These are phyloP conservation scores for Patella ulyssiponensis DNA, from an alignment of 2,888 invertebrate genomes.

Conservation along the genomic window DNA sequence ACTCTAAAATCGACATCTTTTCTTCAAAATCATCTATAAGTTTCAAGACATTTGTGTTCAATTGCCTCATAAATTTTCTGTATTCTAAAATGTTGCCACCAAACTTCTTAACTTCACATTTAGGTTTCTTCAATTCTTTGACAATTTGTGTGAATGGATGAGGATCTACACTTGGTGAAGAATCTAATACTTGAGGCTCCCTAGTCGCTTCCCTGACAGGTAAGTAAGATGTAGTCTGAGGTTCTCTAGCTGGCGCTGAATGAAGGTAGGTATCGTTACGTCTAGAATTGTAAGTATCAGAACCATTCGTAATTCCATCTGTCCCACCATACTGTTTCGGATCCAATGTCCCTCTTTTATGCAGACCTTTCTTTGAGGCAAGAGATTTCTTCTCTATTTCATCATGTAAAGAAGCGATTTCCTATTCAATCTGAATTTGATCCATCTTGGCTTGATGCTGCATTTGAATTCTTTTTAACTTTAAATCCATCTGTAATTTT, in stretches of 20 bases:
- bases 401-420: not conserved
- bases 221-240: not conserved
- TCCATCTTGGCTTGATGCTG: not conserved
- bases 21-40: not conserved
- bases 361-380: too few relatives aligned
- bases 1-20: not conserved
- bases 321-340: not conserved
- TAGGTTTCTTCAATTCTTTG: conserved; percentile 3
- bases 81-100: not conserved
- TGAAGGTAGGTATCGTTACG: not conserved
- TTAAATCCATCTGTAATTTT: not conserved
- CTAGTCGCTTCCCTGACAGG: not conserved
- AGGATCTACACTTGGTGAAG: not conserved
- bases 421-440: not conserved
- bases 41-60: not conserved
- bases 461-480: not conserved
- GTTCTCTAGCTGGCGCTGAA: not conserved
- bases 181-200: not conserved
- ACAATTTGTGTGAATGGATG: not conserved
- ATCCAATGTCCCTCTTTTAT: not conserved
- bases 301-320: not conserved
- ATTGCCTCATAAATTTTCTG: not conserved
- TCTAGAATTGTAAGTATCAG: not conserved
- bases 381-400: not conserved
- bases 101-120: not conserved